A percentile compares a stretch with the other conserved stretches of the same genome.
Conservation (phyloP, 2,888 invertebrate genomes). For the Noctua comes region DNA sequence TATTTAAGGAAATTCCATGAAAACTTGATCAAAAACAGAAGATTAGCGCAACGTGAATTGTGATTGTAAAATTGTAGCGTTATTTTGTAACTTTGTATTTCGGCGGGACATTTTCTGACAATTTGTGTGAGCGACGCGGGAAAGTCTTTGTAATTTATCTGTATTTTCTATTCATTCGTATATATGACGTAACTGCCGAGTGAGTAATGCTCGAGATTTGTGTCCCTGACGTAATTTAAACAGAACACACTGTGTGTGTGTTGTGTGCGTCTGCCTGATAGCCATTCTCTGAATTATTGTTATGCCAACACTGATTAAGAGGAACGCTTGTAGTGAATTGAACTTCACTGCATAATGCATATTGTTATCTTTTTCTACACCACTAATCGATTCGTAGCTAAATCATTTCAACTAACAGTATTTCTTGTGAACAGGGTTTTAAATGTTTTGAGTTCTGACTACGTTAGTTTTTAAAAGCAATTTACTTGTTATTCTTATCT, state of each 20-base stretch:
- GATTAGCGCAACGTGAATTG: background rate
- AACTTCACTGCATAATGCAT: conserved; percentile 64
- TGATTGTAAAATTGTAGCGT: conserved; percentile 11
- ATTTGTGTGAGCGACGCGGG: conserved; percentile 12
- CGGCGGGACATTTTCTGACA: conserved; percentile 17
- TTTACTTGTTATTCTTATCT: conserved; percentile 45
- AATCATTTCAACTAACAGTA: background rate
- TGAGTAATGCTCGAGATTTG: conserved; percentile 67
- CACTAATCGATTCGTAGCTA: conserved; percentile 37
- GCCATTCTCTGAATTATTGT: conserved; percentile 69
- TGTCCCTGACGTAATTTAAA: conserved; percentile 66
- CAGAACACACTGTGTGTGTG: conserved; percentile 52
- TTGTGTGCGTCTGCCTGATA: conserved; percentile 60
- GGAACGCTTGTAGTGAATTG: conserved; percentile 64
- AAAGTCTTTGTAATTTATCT: conserved; percentile 53
- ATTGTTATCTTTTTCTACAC: conserved; percentile 58
- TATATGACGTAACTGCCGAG: conserved; percentile 55
- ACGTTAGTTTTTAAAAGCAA: conserved; percentile 19
- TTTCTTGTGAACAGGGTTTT: background rate
- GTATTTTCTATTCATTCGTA: conserved; percentile 63
- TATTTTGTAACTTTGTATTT: conserved; percentile 8
- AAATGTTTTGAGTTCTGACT: background rate
- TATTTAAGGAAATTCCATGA: background rate
- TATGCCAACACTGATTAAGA: conserved; percentile 69
- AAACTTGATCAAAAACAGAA: conserved; percentile 5